phyloP scores from a whole-genome alignment of 2,113 vertebrate genomes.

The Urocitellus parryii region DNA sequence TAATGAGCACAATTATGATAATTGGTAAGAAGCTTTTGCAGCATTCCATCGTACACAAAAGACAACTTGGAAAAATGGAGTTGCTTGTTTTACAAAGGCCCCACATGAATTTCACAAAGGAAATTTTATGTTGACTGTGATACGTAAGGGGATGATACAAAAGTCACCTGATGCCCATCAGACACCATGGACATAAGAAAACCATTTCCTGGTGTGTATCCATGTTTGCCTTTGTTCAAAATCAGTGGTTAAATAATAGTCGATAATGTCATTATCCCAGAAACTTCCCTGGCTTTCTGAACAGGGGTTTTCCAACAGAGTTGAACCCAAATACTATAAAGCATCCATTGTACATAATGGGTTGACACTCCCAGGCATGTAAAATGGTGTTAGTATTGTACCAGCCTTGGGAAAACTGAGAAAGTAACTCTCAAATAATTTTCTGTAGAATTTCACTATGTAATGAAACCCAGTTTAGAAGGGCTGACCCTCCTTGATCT shows the following conservation, averaged over 20 bases:
- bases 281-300: background rate
- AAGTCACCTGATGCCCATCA: constrained; percentile 28
- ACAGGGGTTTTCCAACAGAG: constrained; percentile 42
- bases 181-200: constrained; percentile 24
- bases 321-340: background rate
- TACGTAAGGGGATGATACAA: background rate
- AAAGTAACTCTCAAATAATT: background rate
- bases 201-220: background rate
- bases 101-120: constrained; percentile 44
- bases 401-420: background rate
- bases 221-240: constrained; percentile 45
- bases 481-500: background rate
- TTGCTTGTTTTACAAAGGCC: background rate
- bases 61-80: constrained; percentile 69
- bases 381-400: background rate
- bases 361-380: background rate
- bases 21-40: constrained; percentile 73
- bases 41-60: constrained; percentile 72
- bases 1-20: constrained; percentile 78
- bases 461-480: constrained; percentile 23
- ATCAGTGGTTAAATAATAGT: constrained; percentile 41
- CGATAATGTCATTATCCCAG: constrained; percentile 37
- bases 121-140: constrained; percentile 45
- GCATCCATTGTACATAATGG: background rate
- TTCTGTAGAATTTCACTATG: background rate